A percentile compares a stretch with the other conserved stretches of the same genome.
phyloP scores from a whole-genome alignment of 2,797 vertebrate genomes.

The Xerus rutilus region DNA sequence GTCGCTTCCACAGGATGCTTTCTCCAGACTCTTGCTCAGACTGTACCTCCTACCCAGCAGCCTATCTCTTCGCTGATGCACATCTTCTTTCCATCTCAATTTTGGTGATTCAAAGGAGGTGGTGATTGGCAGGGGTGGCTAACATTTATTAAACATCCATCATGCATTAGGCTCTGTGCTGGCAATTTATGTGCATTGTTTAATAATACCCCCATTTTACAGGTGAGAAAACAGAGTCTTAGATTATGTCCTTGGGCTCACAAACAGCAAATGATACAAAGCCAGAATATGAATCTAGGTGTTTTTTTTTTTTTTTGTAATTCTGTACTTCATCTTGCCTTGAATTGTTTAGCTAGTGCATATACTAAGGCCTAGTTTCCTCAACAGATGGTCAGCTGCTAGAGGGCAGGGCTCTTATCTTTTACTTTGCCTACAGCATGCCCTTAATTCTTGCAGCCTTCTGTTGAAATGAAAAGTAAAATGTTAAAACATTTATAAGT shows the following conservation, averaged over 20 bases:
- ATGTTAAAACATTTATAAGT: constrained; percentile 56
- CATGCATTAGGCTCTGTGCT: not conserved
- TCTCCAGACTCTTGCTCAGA: not conserved
- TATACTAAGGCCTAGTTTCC: not conserved
- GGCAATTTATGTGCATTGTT: not conserved
- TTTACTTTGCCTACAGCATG: not conserved
- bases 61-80: not conserved
- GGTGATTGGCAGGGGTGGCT: not conserved
- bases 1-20: not conserved
- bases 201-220: not conserved
- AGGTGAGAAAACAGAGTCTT: not conserved
- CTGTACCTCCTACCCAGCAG: not conserved
- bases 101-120: not conserved
- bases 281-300: not conserved
- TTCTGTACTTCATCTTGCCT: constrained; percentile 36
- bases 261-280: not conserved
- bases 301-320: not conserved
- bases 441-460: constrained; percentile 46
- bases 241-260: not conserved
- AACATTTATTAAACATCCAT: not conserved
- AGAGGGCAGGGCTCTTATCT: constrained; percentile 4
- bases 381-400: constrained; percentile 22
- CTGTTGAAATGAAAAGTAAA: constrained; percentile 56
- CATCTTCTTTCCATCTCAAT: not conserved
- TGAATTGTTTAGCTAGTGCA: not conserved